These are phyloP conservation scores for Artibeus jamaicensis DNA, from an alignment of 2,797 vertebrate genomes.

Conservation along the genomic window DNA sequence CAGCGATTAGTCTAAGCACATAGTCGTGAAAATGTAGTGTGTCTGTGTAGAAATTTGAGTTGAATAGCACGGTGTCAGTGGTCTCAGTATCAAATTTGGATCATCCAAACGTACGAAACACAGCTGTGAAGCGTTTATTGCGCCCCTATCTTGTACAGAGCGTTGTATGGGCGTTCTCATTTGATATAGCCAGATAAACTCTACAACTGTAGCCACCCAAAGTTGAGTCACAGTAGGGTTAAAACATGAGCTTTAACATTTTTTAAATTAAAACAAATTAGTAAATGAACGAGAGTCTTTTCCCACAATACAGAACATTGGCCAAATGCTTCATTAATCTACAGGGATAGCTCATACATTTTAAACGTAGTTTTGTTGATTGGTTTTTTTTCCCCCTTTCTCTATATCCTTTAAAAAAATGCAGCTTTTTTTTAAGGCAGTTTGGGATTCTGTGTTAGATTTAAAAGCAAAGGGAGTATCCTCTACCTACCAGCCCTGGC, in stretches of 20 bases:
- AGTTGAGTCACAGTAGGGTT: not conserved
- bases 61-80: not conserved
- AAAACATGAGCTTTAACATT: not conserved
- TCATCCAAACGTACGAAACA: not conserved
- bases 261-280: not conserved
- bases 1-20: not conserved
- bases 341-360: not conserved
- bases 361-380: not conserved
- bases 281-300: not conserved
- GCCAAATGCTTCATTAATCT: not conserved
- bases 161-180: not conserved
- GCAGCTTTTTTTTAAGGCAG: slow-evolving; percentile 63
- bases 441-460: slow-evolving; percentile 51
- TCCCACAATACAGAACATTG: not conserved
- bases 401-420: slow-evolving; percentile 62
- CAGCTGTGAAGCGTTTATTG: not conserved
- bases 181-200: not conserved
- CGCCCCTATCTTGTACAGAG: not conserved
- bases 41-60: not conserved
- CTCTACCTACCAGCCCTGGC: slow-evolving; percentile 12
- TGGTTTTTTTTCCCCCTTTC: not conserved
- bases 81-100: not conserved
- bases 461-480: slow-evolving; percentile 55
- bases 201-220: not conserved
- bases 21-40: not conserved